These are phyloP conservation scores for Heliconius charithonia DNA, from an alignment of 2,888 invertebrate genomes.

Conservation along the genomic window DNA sequence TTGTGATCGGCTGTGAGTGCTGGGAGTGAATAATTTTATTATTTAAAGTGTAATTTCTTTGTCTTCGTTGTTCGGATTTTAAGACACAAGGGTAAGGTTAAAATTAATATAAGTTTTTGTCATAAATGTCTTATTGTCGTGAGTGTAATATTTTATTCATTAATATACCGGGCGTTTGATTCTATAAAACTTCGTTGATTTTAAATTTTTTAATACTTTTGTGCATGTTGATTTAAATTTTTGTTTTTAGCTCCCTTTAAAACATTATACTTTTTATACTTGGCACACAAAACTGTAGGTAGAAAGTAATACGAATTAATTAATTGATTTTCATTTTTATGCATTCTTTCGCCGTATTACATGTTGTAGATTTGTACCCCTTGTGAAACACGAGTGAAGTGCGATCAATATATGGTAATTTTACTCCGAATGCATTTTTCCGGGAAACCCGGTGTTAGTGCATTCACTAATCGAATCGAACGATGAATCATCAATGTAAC, in stretches of 20 bases:
- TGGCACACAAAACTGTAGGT: neutral
- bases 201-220: conserved; percentile 29
- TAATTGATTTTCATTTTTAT: neutral
- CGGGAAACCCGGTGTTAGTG: conserved; percentile 66
- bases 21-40: conserved; percentile 72
- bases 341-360: neutral
- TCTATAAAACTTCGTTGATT: conserved; percentile 41
- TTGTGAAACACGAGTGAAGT: neutral
- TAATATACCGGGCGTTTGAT: conserved; percentile 46
- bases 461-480: conserved; percentile 57
- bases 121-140: conserved; percentile 52
- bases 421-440: conserved; percentile 49
- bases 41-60: conserved; percentile 76
- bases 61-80: conserved; percentile 73
- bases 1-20: conserved; percentile 82
- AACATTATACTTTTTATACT: neutral
- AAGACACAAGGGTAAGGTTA: conserved; percentile 70
- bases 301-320: neutral
- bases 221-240: neutral
- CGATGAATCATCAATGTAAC: conserved; percentile 77
- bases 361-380: neutral
- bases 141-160: conserved; percentile 24
- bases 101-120: conserved; percentile 73
- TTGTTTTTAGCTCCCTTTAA: neutral
- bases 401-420: conserved; percentile 38